Evolutionary conservation across 2,113 vertebrate species (phyloP), one percentile per base, ranked within the genome.

Genomic region (Meleagris gallopavo): DNA sequence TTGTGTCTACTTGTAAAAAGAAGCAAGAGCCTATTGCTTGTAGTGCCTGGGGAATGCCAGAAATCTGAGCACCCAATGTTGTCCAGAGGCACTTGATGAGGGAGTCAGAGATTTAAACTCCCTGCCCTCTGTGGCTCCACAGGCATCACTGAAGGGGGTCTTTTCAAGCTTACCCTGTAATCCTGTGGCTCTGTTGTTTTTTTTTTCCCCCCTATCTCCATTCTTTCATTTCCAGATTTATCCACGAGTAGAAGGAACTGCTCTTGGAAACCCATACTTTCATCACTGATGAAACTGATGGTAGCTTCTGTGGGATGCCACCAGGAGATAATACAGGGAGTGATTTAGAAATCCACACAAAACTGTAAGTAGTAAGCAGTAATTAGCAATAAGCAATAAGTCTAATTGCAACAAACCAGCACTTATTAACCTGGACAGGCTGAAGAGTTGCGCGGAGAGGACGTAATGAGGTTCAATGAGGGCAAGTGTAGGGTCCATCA

Each of bases 91-190:
- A 85, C 2, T 1, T 48, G 90, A 82, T 57, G 43, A 81, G 86
- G 43, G 40, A 36, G 82, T 89, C 84, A 82, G 84, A 76, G 43
- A 72, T 78, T 86, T 86, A 41, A 94, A 75, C 57, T 78, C 94
- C 70, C 58, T 29, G 2, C 88, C 81, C 70, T 77, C 77, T 21
- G 81, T 85, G 81, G 74, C 48, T 94, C 74, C 43, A 69, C 34
- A 73, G 54, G 66, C 40, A 4, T 18, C 57, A 40, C 40, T 72
- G 71, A 72, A 89, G 83, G 27, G 36, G 61, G 29, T 1, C 38
- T 88, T 89, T 87, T 85, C 54, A 70, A 80, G 50, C 30, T 40
- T 40, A 38, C 0, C 27, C 75, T 77, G 13, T 8, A 15, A 36
- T 65, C 29, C 60, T 30, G 60, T 74, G 65, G 41, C 11, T 1